These are phyloP conservation scores for Threskiornis aethiopicus DNA, from an alignment of 2,797 vertebrate species.

Conservation along the genomic window DNA sequence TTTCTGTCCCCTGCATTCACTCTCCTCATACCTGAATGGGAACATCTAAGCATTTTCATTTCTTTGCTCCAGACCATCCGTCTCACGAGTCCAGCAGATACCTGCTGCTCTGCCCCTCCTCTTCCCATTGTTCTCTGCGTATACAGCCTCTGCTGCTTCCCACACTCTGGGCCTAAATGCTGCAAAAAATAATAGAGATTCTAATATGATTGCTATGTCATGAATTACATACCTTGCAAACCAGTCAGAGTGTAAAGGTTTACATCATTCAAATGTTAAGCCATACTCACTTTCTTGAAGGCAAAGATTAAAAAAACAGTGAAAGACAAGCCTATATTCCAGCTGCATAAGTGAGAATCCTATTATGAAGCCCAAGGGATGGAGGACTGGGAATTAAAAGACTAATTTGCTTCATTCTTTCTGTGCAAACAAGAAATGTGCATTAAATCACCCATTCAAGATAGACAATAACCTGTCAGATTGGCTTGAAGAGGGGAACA, in stretches of 20 bases:
- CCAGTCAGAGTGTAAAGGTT: not conserved
- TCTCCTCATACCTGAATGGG: not conserved
- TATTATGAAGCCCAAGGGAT: not conserved
- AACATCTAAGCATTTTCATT: not conserved
- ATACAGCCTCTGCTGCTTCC: not conserved
- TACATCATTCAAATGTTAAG: not conserved
- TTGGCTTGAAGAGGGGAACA: not conserved
- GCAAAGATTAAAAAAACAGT: not conserved
- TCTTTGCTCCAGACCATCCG: not conserved
- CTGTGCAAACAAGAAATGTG: not conserved
- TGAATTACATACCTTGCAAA: not conserved
- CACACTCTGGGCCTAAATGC: not conserved
- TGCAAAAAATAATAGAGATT: not conserved
- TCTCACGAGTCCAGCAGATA: not conserved
- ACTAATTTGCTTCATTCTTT: not conserved
- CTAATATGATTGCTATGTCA: not conserved
- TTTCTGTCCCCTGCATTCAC: not conserved
- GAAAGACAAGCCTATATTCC: not conserved
- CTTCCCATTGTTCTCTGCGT: accelerated
- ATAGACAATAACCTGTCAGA: not conserved
- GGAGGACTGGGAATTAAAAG: not conserved
- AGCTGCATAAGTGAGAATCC: not conserved
- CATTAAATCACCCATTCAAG: not conserved
- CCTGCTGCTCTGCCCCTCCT: not conserved
- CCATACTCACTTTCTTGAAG: not conserved